Base-by-base conservation (phyloP, 2,113 vertebrate species). In the Opisthocomus hoazin region DNA sequence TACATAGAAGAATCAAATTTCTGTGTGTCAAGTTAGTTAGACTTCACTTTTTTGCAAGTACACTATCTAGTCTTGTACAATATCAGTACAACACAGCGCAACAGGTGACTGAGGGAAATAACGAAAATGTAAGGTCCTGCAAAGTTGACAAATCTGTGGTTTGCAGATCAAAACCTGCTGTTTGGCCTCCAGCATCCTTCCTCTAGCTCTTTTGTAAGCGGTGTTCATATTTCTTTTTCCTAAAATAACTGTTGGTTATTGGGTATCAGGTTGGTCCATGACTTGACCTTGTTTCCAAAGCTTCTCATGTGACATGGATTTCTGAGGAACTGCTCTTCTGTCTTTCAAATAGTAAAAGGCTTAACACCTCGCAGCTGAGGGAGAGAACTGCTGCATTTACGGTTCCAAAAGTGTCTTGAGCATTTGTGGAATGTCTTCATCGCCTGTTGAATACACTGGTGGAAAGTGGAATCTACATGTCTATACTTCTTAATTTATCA, bases 161-260 rank as follows among this genome's bases (percentile, higher is more conserved):
- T 95, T 83, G 37, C 1, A 3, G 37, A 56, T 50, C 53, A 60
- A 50, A 51, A 12, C 16, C 7, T 26, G 2, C 46, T 41, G 12
- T 50, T 66, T 68, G 73, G 65, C 53, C 48, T 89, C 77, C 34
- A 92, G 54, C 89, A 94, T 95, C 94, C 92, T 95, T 91, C 77
- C 61, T 84, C 12, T 50, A 54, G 39, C 79, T 71, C 76, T 61
- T 64, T 30, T 73, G 48, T 69, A 57, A 91, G 75, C 11, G 1
- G 39, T 2, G 12, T 87, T 96, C 65, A 8, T 85, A 30, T 95
- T 94, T 94, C 92, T 90, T 84, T 80, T 74, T 96, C 86, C 63
- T 65, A 79, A 94, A 97, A 96, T 94, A 96, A 94, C 46, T 68
- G 48, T 57, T 79, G n/a, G 57, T 87, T 82, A 22, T 71, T 27